Percentiles rank a stretch among this genome's conserved stretches.
These are phyloP conservation scores for Copsychus sechellarum DNA, from an alignment of 2,113 vertebrate genomes.

Conservation along the genomic window DNA sequence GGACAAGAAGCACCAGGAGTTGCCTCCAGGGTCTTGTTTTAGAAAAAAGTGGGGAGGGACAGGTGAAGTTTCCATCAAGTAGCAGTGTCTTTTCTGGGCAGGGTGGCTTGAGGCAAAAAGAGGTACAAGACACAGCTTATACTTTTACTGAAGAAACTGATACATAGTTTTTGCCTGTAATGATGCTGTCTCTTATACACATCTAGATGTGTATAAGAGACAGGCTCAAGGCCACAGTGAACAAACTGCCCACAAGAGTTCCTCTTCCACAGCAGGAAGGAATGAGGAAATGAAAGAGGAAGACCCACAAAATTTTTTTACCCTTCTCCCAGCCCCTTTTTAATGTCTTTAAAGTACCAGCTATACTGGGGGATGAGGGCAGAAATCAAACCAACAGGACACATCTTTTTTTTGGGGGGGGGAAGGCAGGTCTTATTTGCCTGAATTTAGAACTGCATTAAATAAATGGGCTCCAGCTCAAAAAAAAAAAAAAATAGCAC, in stretches of 20 bases:
- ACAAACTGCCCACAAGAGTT: neutral
- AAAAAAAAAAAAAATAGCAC: neutral
- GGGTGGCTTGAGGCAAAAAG: neutral
- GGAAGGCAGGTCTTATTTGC: neutral
- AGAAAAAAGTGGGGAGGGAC: neutral
- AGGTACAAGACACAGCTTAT: neutral
- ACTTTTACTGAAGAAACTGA: neutral
- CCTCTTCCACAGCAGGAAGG: neutral
- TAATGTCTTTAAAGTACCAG: neutral
- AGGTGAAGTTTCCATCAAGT: neutral
- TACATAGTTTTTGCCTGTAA: neutral
- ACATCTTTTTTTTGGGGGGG: neutral
- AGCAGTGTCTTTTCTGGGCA: neutral
- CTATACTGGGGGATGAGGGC: neutral
- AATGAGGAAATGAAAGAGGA: neutral
- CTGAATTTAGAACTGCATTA: constrained; percentile 5
- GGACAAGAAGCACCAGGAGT: neutral
- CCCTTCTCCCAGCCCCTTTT: neutral
- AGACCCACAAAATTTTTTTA: neutral
- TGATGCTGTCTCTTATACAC: too few species aligned
- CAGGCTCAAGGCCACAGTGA: neutral
- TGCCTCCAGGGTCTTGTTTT: neutral
- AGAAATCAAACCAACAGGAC: neutral
- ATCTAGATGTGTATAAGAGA: too few species aligned
- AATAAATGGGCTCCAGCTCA: neutral